A percentile compares a stretch with the other conserved stretches of the same genome.
Evolutionary conservation across 2,888 invertebrate genomes (phyloP).

Genomic region (Pecten maximus): DNA sequence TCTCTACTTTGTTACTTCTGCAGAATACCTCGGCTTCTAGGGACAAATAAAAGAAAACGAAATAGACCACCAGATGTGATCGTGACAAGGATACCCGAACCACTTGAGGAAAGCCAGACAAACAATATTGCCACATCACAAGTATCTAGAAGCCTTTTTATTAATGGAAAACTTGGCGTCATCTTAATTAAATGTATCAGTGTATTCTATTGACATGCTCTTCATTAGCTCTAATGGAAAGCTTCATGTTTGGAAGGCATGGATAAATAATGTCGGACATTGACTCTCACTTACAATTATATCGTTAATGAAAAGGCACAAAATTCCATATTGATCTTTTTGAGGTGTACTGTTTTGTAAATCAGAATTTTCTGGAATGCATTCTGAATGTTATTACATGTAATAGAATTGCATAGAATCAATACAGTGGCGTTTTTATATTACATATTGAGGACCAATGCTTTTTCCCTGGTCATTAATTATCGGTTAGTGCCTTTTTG

Average conservation of each 20-base stretch:
- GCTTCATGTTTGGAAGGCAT: not conserved
- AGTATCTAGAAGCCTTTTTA: not conserved
- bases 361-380: no score
- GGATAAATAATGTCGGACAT: not conserved
- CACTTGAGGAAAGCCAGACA: slow-evolving; percentile 5
- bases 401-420: no score
- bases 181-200: not conserved
- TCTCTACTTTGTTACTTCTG: not conserved
- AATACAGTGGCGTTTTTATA: no score
- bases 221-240: not conserved
- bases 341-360: no score
- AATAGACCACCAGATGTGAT: slow-evolving; percentile 13
- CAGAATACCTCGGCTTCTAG: slow-evolving; percentile 7
- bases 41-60: slow-evolving; percentile 14
- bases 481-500: no score
- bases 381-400: no score
- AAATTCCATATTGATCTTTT: no score
- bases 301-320: no score
- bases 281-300: no score
- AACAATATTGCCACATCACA: not conserved
- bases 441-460: no score
- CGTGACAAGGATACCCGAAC: not conserved
- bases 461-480: no score
- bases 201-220: not conserved
- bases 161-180: not conserved